Evolutionary conservation across 2,797 vertebrate genomes (phyloP), one percentile per base, ranked within the genome.

Genomic region (Hoplostethus mediterraneus): DNA sequence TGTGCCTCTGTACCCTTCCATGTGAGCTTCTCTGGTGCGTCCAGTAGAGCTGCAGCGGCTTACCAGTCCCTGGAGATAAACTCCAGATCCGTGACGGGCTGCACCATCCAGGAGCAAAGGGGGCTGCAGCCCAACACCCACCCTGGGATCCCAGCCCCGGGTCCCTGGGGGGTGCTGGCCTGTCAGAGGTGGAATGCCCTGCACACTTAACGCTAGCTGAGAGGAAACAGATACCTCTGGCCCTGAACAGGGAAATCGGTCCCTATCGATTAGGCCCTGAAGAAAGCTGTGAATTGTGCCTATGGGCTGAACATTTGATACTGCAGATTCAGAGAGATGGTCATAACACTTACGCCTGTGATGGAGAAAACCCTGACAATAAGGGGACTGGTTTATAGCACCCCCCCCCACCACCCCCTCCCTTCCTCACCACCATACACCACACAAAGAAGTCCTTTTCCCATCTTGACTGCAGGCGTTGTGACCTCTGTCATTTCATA

Each of bases 241-340:
- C 63, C 74, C 81, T 73, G 75, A 78, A 83, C 60, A 13, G 75
- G 77, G 83, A 80, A 90, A 92, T 88, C 65, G 64, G 84, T 85
- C 75, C 70, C 42, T 77, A 91, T 94, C 79, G 90, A 93, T 94
- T 86, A 80, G 81, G 69, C 78, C 73, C 68, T 61, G 64, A 74
- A 78, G 63, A 91, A 91, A 91, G 82, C 90, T 90, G 91, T 90
- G 90, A 93, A 92, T 88, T 84, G 80, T 63, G 81, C 87, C 91
- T 89, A 91, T 90, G 89, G 84, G 87, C 90, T 86, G 62, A 90
- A 90, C 87, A 93, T 93, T 90, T 89, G 90, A 93, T 93, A 92
- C 83, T 74, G 67, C 67, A 66, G 71, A 83, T 90, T 89, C 53
- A 76, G 54, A 78, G 73, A 65, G 73, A 77, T 75, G 75, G 90